Percentiles rank a stretch among this genome's conserved stretches.
Conservation (phyloP, 2,797 vertebrate species). For the Labeo calbasu region DNA sequence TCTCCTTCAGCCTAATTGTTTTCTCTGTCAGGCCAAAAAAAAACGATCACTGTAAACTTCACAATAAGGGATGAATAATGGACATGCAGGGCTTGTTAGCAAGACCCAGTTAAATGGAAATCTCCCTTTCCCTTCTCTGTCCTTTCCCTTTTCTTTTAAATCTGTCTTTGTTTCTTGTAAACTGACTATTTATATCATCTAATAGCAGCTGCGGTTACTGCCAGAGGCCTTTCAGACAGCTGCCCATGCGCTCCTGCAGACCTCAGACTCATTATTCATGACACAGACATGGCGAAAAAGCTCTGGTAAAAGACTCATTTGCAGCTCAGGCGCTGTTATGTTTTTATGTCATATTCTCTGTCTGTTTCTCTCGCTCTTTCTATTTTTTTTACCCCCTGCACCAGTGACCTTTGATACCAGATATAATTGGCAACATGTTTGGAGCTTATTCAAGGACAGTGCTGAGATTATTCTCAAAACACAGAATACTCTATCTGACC, state of each 20-base stretch:
- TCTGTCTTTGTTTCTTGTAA: neutral
- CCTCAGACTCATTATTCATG: slow-evolving; percentile 1
- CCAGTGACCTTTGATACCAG: slow-evolving; percentile 34
- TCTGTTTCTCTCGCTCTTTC: neutral
- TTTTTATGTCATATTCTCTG: slow-evolving; percentile 10
- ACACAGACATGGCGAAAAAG: neutral
- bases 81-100: slow-evolving; percentile 9
- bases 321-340: neutral
- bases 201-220: neutral
- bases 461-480: slow-evolving; percentile 13
- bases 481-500: slow-evolving; percentile 6
- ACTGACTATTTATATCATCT: slow-evolving; percentile 8
- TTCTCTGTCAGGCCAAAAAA: slow-evolving; percentile 15
- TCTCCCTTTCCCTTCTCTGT: neutral
- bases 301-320: slow-evolving; percentile 9
- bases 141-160: neutral
- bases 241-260: neutral
- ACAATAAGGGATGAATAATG: slow-evolving; percentile 12
- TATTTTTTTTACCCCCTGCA: neutral
- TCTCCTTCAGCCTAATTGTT: slow-evolving; percentile 6
- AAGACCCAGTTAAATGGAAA: neutral
- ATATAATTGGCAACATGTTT: slow-evolving; percentile 34
- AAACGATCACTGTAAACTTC: slow-evolving; percentile 7
- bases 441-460: slow-evolving; percentile 27
- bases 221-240: neutral